Percentiles rank a stretch among this genome's conserved stretches.
These are phyloP conservation scores for Leptinotarsa rubiginosa DNA, from an alignment of 2,888 invertebrate genomes.

Conservation along the genomic window DNA sequence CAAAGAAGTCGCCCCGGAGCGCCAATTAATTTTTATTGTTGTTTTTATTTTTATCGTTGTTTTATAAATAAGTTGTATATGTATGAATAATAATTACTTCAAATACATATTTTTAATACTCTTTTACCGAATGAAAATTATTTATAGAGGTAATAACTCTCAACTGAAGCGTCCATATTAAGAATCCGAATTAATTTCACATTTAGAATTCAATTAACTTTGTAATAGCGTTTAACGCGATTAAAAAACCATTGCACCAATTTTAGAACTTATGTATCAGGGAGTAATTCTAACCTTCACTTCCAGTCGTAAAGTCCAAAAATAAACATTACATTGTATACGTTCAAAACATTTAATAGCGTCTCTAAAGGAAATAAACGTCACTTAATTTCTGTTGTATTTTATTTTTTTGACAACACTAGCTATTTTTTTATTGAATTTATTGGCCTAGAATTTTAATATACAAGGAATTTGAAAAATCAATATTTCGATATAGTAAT, in stretches of 20 bases:
- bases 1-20: too few relatives aligned
- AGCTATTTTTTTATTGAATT: too few relatives aligned
- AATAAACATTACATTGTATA: conserved; percentile 26
- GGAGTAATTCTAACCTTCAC: conserved; percentile 11
- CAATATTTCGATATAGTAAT: too few relatives aligned
- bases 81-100: too few relatives aligned
- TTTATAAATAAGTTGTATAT: too few relatives aligned
- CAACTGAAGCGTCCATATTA: background rate
- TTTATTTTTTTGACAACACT: background rate
- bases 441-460: too few relatives aligned
- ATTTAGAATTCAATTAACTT: conserved; percentile 20
- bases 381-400: background rate
- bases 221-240: conserved; percentile 10
- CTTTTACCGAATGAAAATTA: too few relatives aligned
- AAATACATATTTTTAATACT: too few relatives aligned
- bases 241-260: conserved; percentile 8
- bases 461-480: too few relatives aligned
- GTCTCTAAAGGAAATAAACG: background rate
- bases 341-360: background rate
- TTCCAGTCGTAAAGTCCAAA: conserved; percentile 21
- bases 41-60: too few relatives aligned
- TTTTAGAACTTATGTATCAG: conserved; percentile 9
- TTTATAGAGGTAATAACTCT: background rate
- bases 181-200: background rate
- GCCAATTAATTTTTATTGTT: too few relatives aligned